Evolutionary conservation across 2,888 invertebrate species (phyloP), one percentile per base, ranked within the genome.

Genomic region (Zele albiditarsus): DNA sequence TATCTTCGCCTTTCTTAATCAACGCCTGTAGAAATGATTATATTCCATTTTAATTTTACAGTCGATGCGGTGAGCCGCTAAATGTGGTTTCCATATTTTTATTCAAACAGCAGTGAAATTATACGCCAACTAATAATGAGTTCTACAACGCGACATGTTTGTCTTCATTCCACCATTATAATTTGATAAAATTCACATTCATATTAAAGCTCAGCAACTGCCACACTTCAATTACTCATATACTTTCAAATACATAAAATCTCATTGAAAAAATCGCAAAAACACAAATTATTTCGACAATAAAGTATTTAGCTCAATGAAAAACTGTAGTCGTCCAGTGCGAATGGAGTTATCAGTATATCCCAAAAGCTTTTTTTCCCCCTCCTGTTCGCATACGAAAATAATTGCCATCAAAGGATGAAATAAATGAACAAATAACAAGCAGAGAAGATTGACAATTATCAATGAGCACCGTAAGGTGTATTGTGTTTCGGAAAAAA

Each of bases 1-100:
- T 76, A n/a, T 89, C 89, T 2, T 89, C 88, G 57, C 74, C 82
- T 76, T 88, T 89, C 79, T 89, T 89, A 84, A 86, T 82, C 77
- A 88, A 82, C 72, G 86, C 85, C 87, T 88, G 76, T 12, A 62
- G 66, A 71, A 81, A 67, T 71, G 66, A 68, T 69, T 65, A 63
- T 73, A 71, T 46, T 75, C 49, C 33, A 60, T 60, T 28, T 42
- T 27, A n/a, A 53, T 20, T 53, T 53, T 8, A 10, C 20, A 27
- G 27, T 14, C 42, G 16, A 25, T 58, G 70, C 49, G 70, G 60
- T 70, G 42, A 70, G 25, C 70, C 70, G 20, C 25, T 70, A 12
- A 3, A 23, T 28, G 28, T 68, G 53, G 25, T 49, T 31, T 28
- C 20, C 27, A 46, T 53, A 38, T 28, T 49, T 53, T 28, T 68